Evolutionary conservation across 64 coral and sea anemone genomes (phyloP).

Genomic region (Montipora cactus): DNA sequence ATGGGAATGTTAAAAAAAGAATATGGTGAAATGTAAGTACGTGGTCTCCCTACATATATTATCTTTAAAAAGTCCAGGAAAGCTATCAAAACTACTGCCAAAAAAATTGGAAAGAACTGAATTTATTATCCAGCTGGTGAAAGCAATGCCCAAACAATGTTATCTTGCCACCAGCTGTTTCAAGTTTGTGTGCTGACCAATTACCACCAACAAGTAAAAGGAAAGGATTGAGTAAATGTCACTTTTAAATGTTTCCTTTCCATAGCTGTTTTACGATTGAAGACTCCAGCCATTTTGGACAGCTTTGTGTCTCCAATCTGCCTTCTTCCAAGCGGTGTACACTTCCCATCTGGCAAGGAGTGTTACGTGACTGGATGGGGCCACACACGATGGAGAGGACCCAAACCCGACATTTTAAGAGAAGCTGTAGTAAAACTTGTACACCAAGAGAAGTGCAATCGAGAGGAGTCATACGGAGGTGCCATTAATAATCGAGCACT

Average conservation of each 20-base stretch:
- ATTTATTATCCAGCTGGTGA: no score
- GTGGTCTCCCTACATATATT: no score
- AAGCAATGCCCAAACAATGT: no score
- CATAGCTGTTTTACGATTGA: constrained; percentile 46
- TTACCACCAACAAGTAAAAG: no score
- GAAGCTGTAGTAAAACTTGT: constrained; percentile 65
- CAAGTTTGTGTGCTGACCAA: no score
- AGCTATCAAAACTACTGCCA: no score
- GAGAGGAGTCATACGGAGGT: constrained; percentile 49
- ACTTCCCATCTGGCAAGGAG: constrained; percentile 44
- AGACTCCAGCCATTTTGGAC: constrained; percentile 46
- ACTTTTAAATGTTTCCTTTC: neutral
- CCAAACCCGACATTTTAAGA: constrained; percentile 60
- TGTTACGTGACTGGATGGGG: constrained; percentile 80
- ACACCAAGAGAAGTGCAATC: constrained; percentile 63
- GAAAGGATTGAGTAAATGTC: no score
- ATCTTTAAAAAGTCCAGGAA: no score
- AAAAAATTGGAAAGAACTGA: no score
- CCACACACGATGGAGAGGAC: constrained; percentile 55
- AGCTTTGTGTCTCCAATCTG: constrained; percentile 70
- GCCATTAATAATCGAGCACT: constrained; percentile 36
- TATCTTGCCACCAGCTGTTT: no score
- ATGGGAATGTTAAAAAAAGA: no score
- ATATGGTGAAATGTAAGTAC: no score
- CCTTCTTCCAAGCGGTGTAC: constrained; percentile 48